Evolutionary conservation across 2,113 vertebrate genomes (phyloP), one percentile per base, ranked within the genome.

Genomic region (Periophthalmodon schlosseri): DNA sequence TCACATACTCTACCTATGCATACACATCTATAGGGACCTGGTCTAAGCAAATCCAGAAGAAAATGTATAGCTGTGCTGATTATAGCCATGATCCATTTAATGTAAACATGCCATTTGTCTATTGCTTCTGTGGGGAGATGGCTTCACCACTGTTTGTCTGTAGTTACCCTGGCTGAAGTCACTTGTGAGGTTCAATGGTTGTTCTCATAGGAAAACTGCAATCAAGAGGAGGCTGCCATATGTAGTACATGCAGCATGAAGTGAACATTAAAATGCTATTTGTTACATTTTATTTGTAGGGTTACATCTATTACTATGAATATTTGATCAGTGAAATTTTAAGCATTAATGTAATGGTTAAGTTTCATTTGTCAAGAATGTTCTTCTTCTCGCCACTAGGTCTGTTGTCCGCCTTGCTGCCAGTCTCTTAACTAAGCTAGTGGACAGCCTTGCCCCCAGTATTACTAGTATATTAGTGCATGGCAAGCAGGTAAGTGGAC

Each of bases 401-500:
- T 99, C 96, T 92, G 95, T 96, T 95, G 97, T 99, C 82, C 97
- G 97, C 88, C 95, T 95, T 86, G 96, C 97, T 89, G 97, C 97
- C 87, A 97, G 98, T 94, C 95, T 97, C 89, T 97, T 99, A 97
- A 95, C 91, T 98, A 99, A 99, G 93, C 94, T 99, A 95, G 97
- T 99, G 96, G 98, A 99, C 97, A 99, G 97, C 96, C 96, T 99
- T 94, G 98, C 98, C 73, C 98, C 98, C 72, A 98, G 97, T 94
- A 99, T 99, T 95, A 99, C 98, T 98, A 99, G 98, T 95, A 94
- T 98, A 84, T 99, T 99, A 99, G 98, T 99, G 84, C 97, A 99
- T 96, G 96, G 97, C 87, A 99, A 99, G 91, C 98, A 99, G 97
- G 97, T 99, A 96, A 99, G 97, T 96, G 77, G 81, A 72, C 83